These are phyloP conservation scores for Brachyptera risi DNA, from an alignment of 2,888 invertebrate genomes.

Conservation along the genomic window DNA sequence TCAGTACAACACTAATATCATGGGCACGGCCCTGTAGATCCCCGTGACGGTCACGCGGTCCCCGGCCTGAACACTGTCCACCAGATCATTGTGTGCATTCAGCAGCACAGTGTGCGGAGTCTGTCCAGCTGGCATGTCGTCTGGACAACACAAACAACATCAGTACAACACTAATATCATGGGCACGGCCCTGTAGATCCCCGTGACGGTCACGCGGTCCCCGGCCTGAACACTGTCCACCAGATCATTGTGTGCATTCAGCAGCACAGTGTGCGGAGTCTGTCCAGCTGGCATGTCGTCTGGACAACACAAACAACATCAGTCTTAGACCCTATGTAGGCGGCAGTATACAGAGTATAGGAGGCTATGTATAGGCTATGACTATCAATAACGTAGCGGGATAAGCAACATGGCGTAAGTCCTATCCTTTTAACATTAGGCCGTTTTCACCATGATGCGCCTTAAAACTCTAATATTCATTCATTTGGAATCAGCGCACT, in stretches of 20 bases:
- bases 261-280: conserved; percentile 90
- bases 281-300: conserved; percentile 99
- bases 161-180: too few relatives aligned
- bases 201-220: conserved; percentile 91
- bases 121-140: conserved; percentile 99
- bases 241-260: conserved; percentile 92
- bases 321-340: too few relatives aligned
- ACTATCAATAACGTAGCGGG: too few relatives aligned
- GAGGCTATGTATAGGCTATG: too few relatives aligned
- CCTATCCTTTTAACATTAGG: too few relatives aligned
- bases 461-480: too few relatives aligned
- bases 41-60: conserved; percentile 94
- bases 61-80: conserved; percentile 94
- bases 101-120: conserved; percentile 94
- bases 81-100: conserved; percentile 92
- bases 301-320: conserved; percentile 40
- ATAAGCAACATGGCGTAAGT: too few relatives aligned
- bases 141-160: conserved; percentile 48
- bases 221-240: conserved; percentile 96
- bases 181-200: conserved; percentile 92
- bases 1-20: too few relatives aligned
- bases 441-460: too few relatives aligned
- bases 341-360: too few relatives aligned
- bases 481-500: too few relatives aligned
- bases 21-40: conserved; percentile 89